Conservation (phyloP, 2,888 invertebrate genomes). For the Bimastos eiseni region DNA sequence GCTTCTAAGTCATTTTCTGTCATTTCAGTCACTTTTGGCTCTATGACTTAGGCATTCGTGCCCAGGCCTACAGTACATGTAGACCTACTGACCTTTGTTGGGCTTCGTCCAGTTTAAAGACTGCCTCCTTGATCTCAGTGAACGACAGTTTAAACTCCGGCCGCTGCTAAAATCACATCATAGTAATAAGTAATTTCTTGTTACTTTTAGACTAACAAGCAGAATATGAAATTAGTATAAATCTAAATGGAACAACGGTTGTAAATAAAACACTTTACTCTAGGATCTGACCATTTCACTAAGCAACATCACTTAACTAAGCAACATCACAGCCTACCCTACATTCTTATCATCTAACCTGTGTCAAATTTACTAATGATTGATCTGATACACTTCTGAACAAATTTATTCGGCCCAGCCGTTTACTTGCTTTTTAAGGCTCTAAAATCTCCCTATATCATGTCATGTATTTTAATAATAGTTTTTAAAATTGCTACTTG, state of each 20-base stretch:
- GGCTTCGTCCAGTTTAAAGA: slow-evolving; percentile 8
- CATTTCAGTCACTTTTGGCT: no score
- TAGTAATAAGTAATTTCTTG: neutral
- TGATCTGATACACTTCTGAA: no score
- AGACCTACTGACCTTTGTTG: slow-evolving; percentile 14
- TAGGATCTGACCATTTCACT: neutral
- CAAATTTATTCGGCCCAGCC: no score
- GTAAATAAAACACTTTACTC: neutral
- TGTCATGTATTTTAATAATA: no score
- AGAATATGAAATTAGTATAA: neutral
- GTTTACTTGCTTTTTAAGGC: no score
- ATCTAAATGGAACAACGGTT: neutral
- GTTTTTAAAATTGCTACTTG: no score
- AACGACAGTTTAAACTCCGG: neutral
- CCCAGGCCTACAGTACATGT: no score
- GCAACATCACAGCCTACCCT: neutral
- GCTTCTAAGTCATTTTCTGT: no score
- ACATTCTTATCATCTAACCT: no score
- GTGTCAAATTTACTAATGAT: no score
- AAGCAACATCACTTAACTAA: neutral
- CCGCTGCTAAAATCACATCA: neutral
- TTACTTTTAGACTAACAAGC: neutral
- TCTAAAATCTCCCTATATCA: no score
- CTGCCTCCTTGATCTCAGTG: neutral
- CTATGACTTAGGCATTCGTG: neutral